Evolutionary conservation across 2,797 vertebrate species (phyloP).

Genomic region (Limnodromus scolopaceus): DNA sequence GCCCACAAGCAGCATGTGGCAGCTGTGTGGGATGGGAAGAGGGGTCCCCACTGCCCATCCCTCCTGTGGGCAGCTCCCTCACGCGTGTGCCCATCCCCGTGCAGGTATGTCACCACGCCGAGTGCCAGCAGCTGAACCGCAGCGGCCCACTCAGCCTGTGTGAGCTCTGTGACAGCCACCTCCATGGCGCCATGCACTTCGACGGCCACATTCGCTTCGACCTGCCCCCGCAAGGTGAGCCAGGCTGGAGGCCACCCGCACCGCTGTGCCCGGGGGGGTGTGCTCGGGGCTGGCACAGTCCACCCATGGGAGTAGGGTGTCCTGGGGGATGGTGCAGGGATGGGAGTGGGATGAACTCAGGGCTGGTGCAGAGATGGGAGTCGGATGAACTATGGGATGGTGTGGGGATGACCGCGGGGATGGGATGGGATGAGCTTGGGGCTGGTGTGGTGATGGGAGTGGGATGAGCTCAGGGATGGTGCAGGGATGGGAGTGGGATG

Average conservation of each 20-base stretch:
- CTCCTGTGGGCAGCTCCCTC: rapidly evolving
- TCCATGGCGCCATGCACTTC: conserved; percentile 89
- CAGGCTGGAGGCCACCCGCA: rapidly evolving
- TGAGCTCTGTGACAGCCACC: conserved; percentile 88
- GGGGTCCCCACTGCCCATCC: background rate
- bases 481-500: background rate
- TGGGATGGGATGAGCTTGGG: background rate
- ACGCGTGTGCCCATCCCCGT: rapidly evolving
- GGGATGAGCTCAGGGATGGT: background rate
- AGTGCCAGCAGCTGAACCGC: conserved; percentile 88
- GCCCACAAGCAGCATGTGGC: rapidly evolving
- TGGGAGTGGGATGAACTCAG: too few relatives aligned
- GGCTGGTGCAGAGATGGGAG: background rate
- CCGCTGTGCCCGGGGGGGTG: rapidly evolving
- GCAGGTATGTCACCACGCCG: conserved; percentile 91
- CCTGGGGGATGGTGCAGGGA: rapidly evolving
- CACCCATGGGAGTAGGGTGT: background rate
- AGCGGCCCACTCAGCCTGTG: conserved; percentile 88
- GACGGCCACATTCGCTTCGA: conserved; percentile 91
- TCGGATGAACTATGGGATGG: background rate
- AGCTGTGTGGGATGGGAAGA: rapidly evolving
- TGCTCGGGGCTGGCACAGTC: rapidly evolving
- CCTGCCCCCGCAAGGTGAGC: conserved; percentile 89
- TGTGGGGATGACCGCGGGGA: too few relatives aligned
- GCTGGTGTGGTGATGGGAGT: background rate